A percentile compares a stretch with the other conserved stretches of the same genome.
phyloP scores from a whole-genome alignment of 2,797 vertebrate genomes.

The Liparis tanakae region DNA sequence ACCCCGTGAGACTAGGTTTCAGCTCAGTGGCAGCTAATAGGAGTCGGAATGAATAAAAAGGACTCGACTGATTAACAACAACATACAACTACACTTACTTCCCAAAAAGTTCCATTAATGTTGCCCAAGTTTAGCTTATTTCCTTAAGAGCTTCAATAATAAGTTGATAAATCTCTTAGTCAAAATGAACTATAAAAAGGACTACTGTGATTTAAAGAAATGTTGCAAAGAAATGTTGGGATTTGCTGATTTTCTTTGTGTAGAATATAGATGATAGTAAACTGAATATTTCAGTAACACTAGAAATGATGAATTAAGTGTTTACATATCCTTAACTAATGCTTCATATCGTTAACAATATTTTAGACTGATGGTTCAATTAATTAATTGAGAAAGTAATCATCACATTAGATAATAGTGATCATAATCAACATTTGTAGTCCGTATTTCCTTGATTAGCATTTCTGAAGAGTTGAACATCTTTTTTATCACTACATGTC shows the following conservation, averaged over 20 bases:
- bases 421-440: background rate
- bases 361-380: background rate
- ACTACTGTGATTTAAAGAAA: background rate
- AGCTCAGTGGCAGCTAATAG: slow-evolving; percentile 40
- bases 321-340: too few relatives aligned
- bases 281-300: background rate
- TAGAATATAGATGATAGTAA: background rate
- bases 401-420: background rate
- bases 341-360: too few relatives aligned
- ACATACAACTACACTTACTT: background rate
- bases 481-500: background rate
- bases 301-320: too few relatives aligned
- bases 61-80: slow-evolving; percentile 1
- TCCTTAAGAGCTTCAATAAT: background rate
- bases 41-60: slow-evolving; percentile 28
- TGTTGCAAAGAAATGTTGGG: background rate
- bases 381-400: background rate
- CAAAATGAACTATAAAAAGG: too few relatives aligned
- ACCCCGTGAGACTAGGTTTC: slow-evolving; percentile 29
- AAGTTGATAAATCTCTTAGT: background rate
- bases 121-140: background rate
- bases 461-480: background rate
- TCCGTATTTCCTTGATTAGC: background rate
- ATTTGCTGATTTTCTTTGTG: slow-evolving; percentile 5
- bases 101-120: background rate